Evolutionary conservation across 1,140 invertebrate genomes (phyloP), one percentile per base, ranked within the genome.

Genomic region (Eubasilissa regina): DNA sequence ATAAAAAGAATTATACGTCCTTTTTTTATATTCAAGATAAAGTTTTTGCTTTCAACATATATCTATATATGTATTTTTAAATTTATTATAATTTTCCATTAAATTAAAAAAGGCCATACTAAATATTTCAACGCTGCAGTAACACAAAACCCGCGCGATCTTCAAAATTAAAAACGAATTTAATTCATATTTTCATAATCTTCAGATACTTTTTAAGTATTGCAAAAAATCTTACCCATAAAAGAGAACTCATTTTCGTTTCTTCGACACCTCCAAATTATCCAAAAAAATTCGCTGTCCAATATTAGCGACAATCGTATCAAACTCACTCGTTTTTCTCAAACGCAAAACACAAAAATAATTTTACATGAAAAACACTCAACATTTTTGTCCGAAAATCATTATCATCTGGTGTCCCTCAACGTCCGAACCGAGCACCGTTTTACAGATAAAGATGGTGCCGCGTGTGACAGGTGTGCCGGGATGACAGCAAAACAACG

Each of bases 181-280:
- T n/a, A n/a, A n/a, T n/a, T n/a, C n/a, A n/a, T n/a, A n/a, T n/a
- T n/a, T n/a, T n/a, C n/a, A n/a, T n/a, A n/a, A n/a, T n/a, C n/a
- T n/a, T n/a, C n/a, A n/a, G n/a, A n/a, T n/a, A n/a, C n/a, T n/a
- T n/a, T n/a, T n/a, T n/a, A n/a, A n/a, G n/a, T n/a, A n/a, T n/a
- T n/a, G n/a, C n/a, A n/a, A 51, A 47, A 48, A 48, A 51, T 6
- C 66, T 70, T 70, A 70, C 66, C 66, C 66, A 70, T 21, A 70
- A 51, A 51, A 70, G 66, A 21, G n/a, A 8, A 70, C 25, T 17
- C 66, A 70, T 70, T 70, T 53, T 70, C 45, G 44, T 21, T 48
- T 51, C 6, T 48, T 48, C 25, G 8, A 12, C 11, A 13, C 66
- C 17, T 53, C 47, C 25, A 47, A 51, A 25, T 51, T 51, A 70